Base-by-base conservation (phyloP, 1,140 invertebrate species). In the Papilio polyxenes region DNA sequence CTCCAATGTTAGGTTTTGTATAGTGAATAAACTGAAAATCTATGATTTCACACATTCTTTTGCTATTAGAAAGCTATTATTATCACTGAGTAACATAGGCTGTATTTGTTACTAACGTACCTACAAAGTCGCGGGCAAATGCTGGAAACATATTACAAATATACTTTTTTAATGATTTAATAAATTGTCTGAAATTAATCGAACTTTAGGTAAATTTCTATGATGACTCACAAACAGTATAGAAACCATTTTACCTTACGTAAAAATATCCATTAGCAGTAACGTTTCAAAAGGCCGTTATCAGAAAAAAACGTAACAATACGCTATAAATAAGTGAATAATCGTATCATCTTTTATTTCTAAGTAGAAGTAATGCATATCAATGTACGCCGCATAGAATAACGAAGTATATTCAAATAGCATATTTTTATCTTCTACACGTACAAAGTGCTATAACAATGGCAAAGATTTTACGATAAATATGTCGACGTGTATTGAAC, bases 341-440 rank as follows among this genome's bases (percentile, higher is more conserved):
- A 80, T 80, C 17, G 78, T 69, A 80, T 56, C 76, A 78, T 80
- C 44, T 80, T 51, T 69, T 80, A 69, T 80, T 69, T 80, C 53
- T 15, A 79, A 79, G 17, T 69, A n/a, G 37, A 65, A 82, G 48
- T 77, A 81, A 74, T 81, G 81, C 77, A 84, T 84, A 82, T 80
- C 81, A 84, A 82, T 80, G 74, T 82, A 76, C 77, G 72, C 51
- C 49, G 74, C 59, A 80, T 81, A 83, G 80, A 82, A 84, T 83
- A 83, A 82, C 81, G 51, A 77, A 75, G 85, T 75, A 83, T 84
- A 85, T 87, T 87, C 85, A 86, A 88, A 87, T 88, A 86, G 85
- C 83, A 85, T 82, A 84, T 86, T 88, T 85, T 88, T 87, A 87
- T 85, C 85, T 85, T 62, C 56, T 80, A 80, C 65, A 56, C 81